Base-by-base conservation (phyloP, 2,888 invertebrate genomes). In the Trichopoda pennipes region DNA sequence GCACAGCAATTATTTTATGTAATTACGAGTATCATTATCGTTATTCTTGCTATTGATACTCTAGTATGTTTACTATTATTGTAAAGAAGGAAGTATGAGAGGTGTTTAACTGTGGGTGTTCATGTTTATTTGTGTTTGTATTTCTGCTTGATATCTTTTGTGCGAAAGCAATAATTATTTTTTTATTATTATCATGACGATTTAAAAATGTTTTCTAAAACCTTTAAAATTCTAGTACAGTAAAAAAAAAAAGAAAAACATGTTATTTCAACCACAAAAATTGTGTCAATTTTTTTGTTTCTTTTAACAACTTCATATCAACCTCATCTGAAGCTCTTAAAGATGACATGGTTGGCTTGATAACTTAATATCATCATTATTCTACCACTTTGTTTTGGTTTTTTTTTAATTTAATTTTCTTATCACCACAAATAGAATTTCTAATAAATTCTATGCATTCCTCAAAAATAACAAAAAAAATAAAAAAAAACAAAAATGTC, bases 401-500 rank as follows among this genome's bases (percentile, higher is more conserved):
- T 2, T 2, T 47, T 47, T 28, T 19, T 60, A 1, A 6, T 28
- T 28, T 1, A 7, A 28, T 6, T 28, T 28, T 28, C 3, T 38
- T 42, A 16, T 42, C 58, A 23, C 21, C 49, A 49, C 35, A 56
- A 64, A 55, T 14, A 44, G 28, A 60, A 68, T 69, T 47, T 60
- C 35, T 23, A 61, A 55, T 35, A 61, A 69, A 68, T 68, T 68
- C 53, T 44, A 68, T 61, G 51, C 42, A 68, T 60, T 76, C 44
- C 38, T 28, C 2, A 21, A 14, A 9, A 28, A n/a, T n/a, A n/a
- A n/a, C n/a, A 19, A 12, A 21, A 49, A 44, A 14, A 42, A 49
- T 3, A 28, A 28, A 28, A 28, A 28, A 28, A 28, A 28, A 16
- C 0, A 58, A 35, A 17, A 32, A 44, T 47, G 17, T 10, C n/a